Evolutionary conservation across 2,888 invertebrate genomes (phyloP).

Genomic region (Cryptops parisi): DNA sequence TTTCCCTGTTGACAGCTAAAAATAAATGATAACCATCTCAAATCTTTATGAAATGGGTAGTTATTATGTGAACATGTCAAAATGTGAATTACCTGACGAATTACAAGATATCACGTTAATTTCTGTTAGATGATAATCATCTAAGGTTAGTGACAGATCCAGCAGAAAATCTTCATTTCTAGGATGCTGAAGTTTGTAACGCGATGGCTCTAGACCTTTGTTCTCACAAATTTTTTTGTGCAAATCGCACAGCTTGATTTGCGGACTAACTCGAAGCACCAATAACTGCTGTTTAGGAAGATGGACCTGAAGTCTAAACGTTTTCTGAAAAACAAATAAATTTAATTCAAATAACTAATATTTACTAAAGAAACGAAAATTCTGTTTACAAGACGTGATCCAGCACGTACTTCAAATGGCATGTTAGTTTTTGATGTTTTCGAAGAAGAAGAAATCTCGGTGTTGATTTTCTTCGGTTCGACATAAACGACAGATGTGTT

Average conservation of each 20-base stretch:
- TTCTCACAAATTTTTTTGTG: constrained; percentile 56
- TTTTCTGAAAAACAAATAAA: constrained; percentile 27
- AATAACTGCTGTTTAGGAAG: constrained; percentile 64
- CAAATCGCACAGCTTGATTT: constrained; percentile 50
- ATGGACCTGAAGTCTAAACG: constrained; percentile 43
- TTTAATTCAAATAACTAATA: not conserved
- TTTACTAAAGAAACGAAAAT: no score
- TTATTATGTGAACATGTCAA: no score
- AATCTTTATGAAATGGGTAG: no score
- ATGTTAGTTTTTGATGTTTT: constrained; percentile 32
- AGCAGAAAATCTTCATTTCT: constrained; percentile 45
- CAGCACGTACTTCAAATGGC: constrained; percentile 43
- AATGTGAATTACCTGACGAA: not conserved
- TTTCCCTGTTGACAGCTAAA: no score
- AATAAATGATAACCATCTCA: no score
- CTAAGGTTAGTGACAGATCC: constrained; percentile 42
- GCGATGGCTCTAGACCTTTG: constrained; percentile 53
- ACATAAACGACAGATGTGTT: constrained; percentile 38
- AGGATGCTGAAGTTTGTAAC: constrained; percentile 64
- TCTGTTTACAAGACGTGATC: no score
- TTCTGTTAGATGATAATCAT: constrained; percentile 49
- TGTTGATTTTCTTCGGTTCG: constrained; percentile 33
- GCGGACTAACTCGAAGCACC: constrained; percentile 56
- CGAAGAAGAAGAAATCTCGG: constrained; percentile 19
- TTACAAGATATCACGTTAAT: constrained; percentile 27